Conservation (phyloP, 2,113 vertebrate species). For the Seriola aureovittata region DNA sequence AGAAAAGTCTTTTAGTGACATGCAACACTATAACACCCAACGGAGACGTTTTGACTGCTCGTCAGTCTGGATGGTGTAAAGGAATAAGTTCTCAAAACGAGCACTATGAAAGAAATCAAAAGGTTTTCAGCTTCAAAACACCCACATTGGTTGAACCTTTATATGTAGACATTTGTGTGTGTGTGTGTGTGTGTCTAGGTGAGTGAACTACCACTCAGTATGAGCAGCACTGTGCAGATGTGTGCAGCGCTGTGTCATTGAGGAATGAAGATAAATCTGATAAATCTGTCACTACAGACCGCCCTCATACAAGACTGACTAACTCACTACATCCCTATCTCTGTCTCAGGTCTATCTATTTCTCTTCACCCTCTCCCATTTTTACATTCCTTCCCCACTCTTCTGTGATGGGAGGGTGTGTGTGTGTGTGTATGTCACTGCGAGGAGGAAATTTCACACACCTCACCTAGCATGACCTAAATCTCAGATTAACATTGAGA, state of each 20-base stretch:
- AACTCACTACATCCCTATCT: slow-evolving; percentile 15
- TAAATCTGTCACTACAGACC: slow-evolving; percentile 47
- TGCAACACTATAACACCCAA: too few species aligned
- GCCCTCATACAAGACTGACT: slow-evolving; percentile 20
- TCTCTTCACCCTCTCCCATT: slow-evolving; percentile 14
- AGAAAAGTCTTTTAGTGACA: too few species aligned
- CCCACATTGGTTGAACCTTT: background rate
- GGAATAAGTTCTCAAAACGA: background rate
- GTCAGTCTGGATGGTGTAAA: background rate
- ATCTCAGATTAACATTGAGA: slow-evolving; percentile 32
- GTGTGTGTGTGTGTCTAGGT: background rate
- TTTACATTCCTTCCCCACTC: slow-evolving; percentile 25
- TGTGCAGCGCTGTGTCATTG: slow-evolving; percentile 22
- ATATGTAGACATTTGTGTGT: background rate
- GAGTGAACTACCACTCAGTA: background rate
- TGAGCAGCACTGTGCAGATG: slow-evolving; percentile 1
- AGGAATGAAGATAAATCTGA: slow-evolving; percentile 37
- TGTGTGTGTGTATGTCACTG: slow-evolving; percentile 24
- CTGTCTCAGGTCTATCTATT: background rate
- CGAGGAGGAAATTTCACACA: slow-evolving; percentile 61
- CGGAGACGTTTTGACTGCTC: too few species aligned
- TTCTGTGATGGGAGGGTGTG: slow-evolving; percentile 24
- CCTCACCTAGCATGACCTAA: slow-evolving; percentile 69
- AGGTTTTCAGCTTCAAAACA: background rate
- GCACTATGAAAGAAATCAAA: background rate